Base-by-base conservation (phyloP, 2,113 vertebrate species). In the Lepus americanus region DNA sequence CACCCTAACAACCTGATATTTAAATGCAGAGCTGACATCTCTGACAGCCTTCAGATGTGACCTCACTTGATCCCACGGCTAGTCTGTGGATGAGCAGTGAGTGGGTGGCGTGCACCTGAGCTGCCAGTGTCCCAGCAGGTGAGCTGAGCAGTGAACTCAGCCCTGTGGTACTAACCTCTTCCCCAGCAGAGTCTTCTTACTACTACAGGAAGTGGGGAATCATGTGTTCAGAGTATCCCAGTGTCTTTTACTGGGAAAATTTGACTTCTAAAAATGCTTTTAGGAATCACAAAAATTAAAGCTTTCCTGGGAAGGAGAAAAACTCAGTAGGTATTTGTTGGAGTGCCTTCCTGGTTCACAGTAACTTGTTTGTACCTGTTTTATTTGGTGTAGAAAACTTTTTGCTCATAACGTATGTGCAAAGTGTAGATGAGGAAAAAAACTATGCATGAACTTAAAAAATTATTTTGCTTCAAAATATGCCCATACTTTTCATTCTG, bases 191-290 rank as follows among this genome's bases (percentile, higher is more conserved):
- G 10, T 33, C 39, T 36, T 76, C 66, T n/a, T n/a, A 44, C 33
- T 78, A 53, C 20, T 61, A 1, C 8, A 0, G 1, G 36, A 53
- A 20, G 27, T 13, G 59, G 67, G 33, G 11, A 13, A 44, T 7
- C 44, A 17, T 36, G 36, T 5, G 9, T 20, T 67, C 27, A 55
- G 27, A 31, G 5, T 69, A 4, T 29, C 31, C 51, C 66, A 31
- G 20, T 12, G 22, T 8, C 36, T 8, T 29, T 91, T 76, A 33
- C 33, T 16, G 4, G 82, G 81, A 64, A 0, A 33, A 22, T 33
- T 25, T 49, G 13, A 69, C 39, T 67, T 82, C 76, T 31, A 93
- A 93, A 74, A 90, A 44, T 51, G 16, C 29, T 84, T 95, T n/a
- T 39, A 33, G 59, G 59, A 29, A 64, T 13, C 59, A 29, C 14